Evolutionary conservation across 2,797 vertebrate species (phyloP).

Genomic region (Helarctos malayanus): DNA sequence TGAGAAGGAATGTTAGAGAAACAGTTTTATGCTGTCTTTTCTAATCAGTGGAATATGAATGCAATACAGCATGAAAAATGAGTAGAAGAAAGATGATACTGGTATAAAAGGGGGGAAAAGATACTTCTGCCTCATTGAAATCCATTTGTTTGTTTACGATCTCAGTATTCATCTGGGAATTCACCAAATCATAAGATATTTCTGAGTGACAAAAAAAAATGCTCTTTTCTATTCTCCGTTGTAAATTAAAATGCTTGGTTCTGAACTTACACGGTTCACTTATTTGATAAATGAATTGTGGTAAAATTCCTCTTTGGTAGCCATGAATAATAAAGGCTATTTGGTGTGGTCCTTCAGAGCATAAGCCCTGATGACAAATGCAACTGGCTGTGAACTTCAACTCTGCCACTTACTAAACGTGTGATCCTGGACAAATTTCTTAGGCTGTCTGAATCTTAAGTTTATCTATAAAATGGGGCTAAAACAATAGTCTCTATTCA

Average conservation of each 20-base stretch:
- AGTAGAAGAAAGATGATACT: slow-evolving; percentile 47
- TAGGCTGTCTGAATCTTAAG: background rate
- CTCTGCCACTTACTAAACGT: background rate
- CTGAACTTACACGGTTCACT: slow-evolving; percentile 42
- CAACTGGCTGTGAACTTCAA: background rate
- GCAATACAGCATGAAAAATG: slow-evolving; percentile 55
- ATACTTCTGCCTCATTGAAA: slow-evolving; percentile 66
- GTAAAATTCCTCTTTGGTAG: background rate
- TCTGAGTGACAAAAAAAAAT: slow-evolving; percentile 34
- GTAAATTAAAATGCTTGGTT: slow-evolving; percentile 57
- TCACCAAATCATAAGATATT: slow-evolving; percentile 47
- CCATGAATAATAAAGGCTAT: background rate
- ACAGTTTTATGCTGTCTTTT: slow-evolving; percentile 23
- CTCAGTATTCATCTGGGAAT: slow-evolving; percentile 47
- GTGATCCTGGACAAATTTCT: background rate
- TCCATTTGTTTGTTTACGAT: slow-evolving; percentile 62
- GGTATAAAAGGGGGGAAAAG: background rate
- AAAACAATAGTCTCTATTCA: slow-evolving; percentile 27
- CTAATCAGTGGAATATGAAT: slow-evolving; percentile 42
- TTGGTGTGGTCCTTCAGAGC: background rate
- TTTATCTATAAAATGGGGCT: slow-evolving; percentile 27
- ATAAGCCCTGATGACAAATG: background rate
- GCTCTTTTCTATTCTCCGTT: background rate
- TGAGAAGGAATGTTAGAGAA: background rate
- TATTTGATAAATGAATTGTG: slow-evolving; percentile 47